Evolutionary conservation across 2,113 vertebrate genomes (phyloP).

Genomic region (Machaerirhynchus nigripectus): DNA sequence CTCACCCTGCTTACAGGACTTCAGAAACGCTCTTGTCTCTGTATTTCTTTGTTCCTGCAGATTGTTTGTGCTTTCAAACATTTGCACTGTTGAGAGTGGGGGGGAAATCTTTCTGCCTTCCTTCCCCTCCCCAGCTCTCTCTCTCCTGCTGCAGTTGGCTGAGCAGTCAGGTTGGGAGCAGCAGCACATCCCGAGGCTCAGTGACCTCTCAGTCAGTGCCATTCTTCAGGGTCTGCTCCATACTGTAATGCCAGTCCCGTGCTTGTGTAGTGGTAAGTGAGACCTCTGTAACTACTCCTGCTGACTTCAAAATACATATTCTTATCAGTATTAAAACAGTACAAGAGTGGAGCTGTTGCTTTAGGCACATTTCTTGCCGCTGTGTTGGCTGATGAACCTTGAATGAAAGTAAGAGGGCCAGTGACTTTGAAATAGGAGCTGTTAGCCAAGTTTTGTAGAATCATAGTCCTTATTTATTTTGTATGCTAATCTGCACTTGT

Average conservation of each 20-base stretch:
- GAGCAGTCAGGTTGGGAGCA: background rate
- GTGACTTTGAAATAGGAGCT: slow-evolving; percentile 17
- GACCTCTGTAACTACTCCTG: background rate
- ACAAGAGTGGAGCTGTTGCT: slow-evolving; percentile 17
- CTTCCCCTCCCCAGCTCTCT: background rate
- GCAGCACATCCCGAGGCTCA: background rate
- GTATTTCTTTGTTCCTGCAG: background rate
- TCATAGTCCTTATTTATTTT: slow-evolving; percentile 59
- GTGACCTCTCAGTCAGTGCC: background rate
- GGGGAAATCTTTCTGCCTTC: background rate
- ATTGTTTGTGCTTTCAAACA: background rate
- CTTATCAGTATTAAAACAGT: slow-evolving; percentile 68
- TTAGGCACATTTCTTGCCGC: slow-evolving; percentile 35
- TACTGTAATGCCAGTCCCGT: background rate
- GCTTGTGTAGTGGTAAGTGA: background rate
- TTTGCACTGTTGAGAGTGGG: background rate
- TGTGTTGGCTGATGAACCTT: slow-evolving; percentile 37
- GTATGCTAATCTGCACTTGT: slow-evolving; percentile 23
- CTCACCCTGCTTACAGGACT: background rate
- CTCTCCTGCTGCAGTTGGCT: background rate
- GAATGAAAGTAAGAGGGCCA: slow-evolving; percentile 44
- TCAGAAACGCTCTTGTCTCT: background rate
- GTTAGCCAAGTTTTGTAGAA: slow-evolving; percentile 36
- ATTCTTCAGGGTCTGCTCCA: background rate
- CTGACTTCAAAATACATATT: background rate